A percentile compares a stretch with the other conserved stretches of the same genome.
phyloP scores from a whole-genome alignment of 2,888 invertebrate species.

The Dorcus hopei region DNA sequence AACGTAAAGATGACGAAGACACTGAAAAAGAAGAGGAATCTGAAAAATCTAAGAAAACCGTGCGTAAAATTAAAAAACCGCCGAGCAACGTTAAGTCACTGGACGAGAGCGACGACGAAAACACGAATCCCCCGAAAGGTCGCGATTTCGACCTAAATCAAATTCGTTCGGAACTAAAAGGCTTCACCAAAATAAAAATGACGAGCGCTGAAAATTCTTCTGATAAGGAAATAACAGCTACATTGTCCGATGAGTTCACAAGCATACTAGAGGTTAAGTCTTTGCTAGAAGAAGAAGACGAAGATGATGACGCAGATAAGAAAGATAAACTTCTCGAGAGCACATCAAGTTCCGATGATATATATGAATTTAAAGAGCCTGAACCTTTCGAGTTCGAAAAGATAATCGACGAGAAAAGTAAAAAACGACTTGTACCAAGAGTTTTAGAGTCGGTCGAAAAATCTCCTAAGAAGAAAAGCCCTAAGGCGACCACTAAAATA shows the following conservation, averaged over 20 bases:
- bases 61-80: constrained; percentile 47
- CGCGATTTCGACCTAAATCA: constrained; percentile 82
- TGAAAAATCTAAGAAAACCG: constrained; percentile 36
- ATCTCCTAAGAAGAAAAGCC: constrained; percentile 38
- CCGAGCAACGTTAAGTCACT: constrained; percentile 49
- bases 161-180: constrained; percentile 80
- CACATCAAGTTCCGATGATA: constrained; percentile 54
- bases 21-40: constrained; percentile 49
- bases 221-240: constrained; percentile 39
- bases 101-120: constrained; percentile 53
- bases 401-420: constrained; percentile 41
- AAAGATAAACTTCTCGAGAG: constrained; percentile 34
- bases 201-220: constrained; percentile 26
- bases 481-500: constrained; percentile 33
- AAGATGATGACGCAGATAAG: constrained; percentile 19
- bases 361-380: constrained; percentile 86
- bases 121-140: constrained; percentile 54
- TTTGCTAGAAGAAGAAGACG: constrained; percentile 25
- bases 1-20: constrained; percentile 49
- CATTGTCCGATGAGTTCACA: constrained; percentile 32
- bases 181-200: constrained; percentile 63
- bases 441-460: constrained; percentile 46
- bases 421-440: constrained; percentile 42
- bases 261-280: constrained; percentile 32
- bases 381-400: constrained; percentile 81